Evolutionary conservation across 2,797 vertebrate genomes (phyloP).

Genomic region (Sus cebifrons): DNA sequence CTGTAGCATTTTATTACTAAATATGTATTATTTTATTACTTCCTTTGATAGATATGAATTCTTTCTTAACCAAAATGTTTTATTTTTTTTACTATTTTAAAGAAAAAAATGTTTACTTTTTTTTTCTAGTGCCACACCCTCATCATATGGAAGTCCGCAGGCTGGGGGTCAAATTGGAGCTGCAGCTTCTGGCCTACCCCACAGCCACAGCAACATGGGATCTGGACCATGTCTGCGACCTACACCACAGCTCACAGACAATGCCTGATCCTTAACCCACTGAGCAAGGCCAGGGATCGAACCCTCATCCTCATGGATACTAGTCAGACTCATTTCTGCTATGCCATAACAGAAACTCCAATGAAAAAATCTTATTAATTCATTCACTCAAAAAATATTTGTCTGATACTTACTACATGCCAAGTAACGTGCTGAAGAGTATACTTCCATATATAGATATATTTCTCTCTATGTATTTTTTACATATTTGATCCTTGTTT

Average conservation of each 20-base stretch:
- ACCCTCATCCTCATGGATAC: no score
- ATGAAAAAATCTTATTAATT: not conserved
- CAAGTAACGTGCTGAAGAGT: not conserved
- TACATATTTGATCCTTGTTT: not conserved
- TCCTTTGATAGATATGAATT: not conserved
- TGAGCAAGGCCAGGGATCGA: no score
- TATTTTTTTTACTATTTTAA: slow-evolving; percentile 5
- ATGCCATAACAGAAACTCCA: no score
- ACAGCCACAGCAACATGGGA: no score
- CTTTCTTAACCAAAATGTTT: slow-evolving; percentile 35
- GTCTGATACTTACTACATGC: not conserved
- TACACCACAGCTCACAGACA: no score
- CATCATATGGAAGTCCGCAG: no score
- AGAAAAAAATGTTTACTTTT: not conserved
- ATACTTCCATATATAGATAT: not conserved
- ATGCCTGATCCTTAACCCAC: no score
- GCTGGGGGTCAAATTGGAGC: no score
- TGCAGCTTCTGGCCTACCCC: no score
- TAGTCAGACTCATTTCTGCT: no score
- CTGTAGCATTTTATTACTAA: slow-evolving; percentile 17
- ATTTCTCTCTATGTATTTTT: not conserved
- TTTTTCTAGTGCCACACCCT: no score
- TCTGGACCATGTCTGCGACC: no score
- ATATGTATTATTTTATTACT: not conserved
- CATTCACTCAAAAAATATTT: not conserved